Evolutionary conservation across 2,888 invertebrate species (phyloP), one percentile per base, ranked within the genome.

Genomic region (Odontocolon sp.): DNA sequence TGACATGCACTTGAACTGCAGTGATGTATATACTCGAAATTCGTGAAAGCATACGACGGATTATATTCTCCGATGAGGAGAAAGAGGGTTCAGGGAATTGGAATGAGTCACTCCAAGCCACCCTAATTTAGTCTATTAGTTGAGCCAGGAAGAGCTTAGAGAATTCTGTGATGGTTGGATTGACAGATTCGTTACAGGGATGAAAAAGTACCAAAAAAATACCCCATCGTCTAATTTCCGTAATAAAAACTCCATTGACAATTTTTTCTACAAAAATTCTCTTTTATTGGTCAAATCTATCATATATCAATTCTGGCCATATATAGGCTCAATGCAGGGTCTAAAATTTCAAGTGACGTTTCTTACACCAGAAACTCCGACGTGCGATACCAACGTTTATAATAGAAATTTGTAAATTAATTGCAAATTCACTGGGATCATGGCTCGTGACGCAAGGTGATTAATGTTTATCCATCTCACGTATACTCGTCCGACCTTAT

Each of bases 391-490:
- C 63, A 80, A 72, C 77, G 72, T 81, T 80, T 84, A 82, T 82
- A 83, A 83, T 80, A 85, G 86, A 84, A 86, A 87, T 87, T 87
- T 85, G 81, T 82, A 72, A 87, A 88, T 88, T 88, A 88, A 88
- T 88, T 86, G 85, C 83, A 80, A 87, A 86, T 87, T 86, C 85
- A 85, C 80, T 67, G 85, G 84, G 87, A 87, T 87, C 86, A 84
- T 79, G 83, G 82, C 79, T 79, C 82, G 82, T 84, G 87, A 86
- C 85, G 85, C 80, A 78, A 61, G 74, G 83, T 88, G 88, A 89
- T 88, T 88, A 88, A 89, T 88, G 86, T 79, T 81, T 78, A 76
- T 71, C 63, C 73, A 54, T 72, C 57, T 54, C 52, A 9, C 31
- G 36, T 56, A 23, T 38, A 16, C 71, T 73, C 47, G 66, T 59